phyloP scores from a whole-genome alignment of 2,797 vertebrate genomes.

The Pseudocheirus occidentalis region DNA sequence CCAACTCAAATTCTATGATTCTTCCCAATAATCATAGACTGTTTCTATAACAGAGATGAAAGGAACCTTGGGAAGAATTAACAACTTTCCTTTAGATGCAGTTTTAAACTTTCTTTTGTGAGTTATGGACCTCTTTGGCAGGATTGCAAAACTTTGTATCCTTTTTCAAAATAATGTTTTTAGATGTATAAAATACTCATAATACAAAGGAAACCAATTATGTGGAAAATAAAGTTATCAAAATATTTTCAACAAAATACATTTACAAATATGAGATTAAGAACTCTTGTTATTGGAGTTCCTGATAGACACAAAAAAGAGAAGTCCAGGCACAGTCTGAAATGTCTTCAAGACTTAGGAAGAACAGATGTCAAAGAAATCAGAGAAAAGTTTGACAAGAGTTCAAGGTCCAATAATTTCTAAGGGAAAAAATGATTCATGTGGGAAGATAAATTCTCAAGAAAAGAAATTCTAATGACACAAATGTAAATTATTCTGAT shows the following conservation, averaged over 20 bases:
- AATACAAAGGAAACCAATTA: background rate
- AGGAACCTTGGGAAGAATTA: background rate
- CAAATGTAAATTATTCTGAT: background rate
- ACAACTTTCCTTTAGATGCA: background rate
- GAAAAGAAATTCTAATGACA: background rate
- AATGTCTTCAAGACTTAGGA: background rate
- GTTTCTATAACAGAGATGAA: background rate
- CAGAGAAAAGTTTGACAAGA: background rate
- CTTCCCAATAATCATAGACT: background rate
- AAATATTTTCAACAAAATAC: background rate
- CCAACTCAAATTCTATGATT: background rate
- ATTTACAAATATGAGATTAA: background rate
- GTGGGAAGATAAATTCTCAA: background rate
- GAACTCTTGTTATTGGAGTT: background rate
- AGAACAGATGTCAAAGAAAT: background rate
- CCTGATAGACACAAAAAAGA: background rate
- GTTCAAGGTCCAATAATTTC: background rate
- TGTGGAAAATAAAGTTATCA: background rate
- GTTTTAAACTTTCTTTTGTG: background rate
- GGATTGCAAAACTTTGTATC: background rate
- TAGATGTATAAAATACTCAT: background rate
- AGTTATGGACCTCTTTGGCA: background rate
- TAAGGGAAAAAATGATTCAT: background rate
- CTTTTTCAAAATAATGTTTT: background rate
- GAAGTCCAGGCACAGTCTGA: background rate